phyloP scores from a whole-genome alignment of 2,888 invertebrate genomes.

The Eumacrocentrus americanus region DNA sequence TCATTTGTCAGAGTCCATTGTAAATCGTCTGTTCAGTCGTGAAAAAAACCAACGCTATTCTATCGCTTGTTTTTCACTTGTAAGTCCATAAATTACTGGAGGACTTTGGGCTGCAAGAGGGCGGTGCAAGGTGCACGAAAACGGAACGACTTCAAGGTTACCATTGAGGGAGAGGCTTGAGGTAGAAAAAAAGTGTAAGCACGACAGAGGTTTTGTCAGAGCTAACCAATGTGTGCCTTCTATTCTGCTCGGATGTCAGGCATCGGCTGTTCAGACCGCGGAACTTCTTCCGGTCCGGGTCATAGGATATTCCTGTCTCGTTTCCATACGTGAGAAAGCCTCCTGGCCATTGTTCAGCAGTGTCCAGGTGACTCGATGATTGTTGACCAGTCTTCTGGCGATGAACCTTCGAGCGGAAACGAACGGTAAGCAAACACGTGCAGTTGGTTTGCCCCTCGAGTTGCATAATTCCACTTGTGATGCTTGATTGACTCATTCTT shows the following conservation, averaged over 20 bases:
- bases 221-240: background rate
- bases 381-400: background rate
- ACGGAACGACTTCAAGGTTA: conserved; percentile 1
- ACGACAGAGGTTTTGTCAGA: background rate
- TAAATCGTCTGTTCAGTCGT: too few species aligned
- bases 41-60: too few species aligned
- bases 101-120: background rate
- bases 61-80: too few species aligned
- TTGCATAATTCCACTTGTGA: too few species aligned
- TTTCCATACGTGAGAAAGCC: conserved; percentile 34
- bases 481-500: too few species aligned
- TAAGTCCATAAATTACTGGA: background rate
- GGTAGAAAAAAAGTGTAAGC: background rate
- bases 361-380: background rate
- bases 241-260: conserved; percentile 28
- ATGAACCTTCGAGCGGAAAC: background rate
- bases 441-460: too few species aligned
- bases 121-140: conserved; percentile 4
- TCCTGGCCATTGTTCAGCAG: conserved; percentile 8
- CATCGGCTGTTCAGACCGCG: conserved; percentile 43
- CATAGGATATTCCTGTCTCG: conserved; percentile 49
- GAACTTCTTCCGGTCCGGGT: conserved; percentile 51
- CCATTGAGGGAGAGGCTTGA: background rate
- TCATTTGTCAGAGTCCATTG: too few species aligned
- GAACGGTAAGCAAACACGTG: background rate